Evolutionary conservation across 2,113 vertebrate species (phyloP), one percentile per base, ranked within the genome.

Genomic region (Phoenicopterus ruber): DNA sequence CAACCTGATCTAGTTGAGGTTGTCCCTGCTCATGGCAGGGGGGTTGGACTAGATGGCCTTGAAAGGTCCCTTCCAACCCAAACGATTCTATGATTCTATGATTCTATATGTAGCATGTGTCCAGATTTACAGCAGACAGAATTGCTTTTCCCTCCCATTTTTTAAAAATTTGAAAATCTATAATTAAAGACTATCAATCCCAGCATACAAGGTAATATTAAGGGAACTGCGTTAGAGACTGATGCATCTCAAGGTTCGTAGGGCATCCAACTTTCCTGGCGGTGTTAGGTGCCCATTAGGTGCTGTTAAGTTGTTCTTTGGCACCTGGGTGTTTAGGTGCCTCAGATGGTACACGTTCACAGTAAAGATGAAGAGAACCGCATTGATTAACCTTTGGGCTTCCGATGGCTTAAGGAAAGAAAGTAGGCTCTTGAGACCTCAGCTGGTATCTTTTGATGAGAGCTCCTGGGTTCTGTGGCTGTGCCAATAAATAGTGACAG

Each of bases 161-260:
- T 4, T 44, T 58, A 18, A 14, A 1, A 44, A n/a, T 66, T 61
- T 36, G 4, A 71, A 90, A 82, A 50, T 34, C 17, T 80, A 1
- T 47, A 54, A 50, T 81, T 74, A 62, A 93, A 70, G 47, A 25
- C 10, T 42, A 8, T 26, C 82, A 91, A 79, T 28, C 14, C 18
- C 47, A 59, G 3, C 6, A 44, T 31, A 9, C 3, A 63, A 28
- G 6, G 7, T 36, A 47, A 50, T 10, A 8, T 34, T 50, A 86
- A 78, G 19, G 18, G 26, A 62, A 42, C 10, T 13, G 34, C 65
- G 44, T 40, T 31, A 28, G 14, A 82, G 31, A 40, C 3, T 0
- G 1, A 25, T 9, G 14, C 3, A 10, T 72, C 17, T 65, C 6
- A n/a, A 80, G 49, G 13, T 40, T 36, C 1, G 0, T 2, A 28